These are phyloP conservation scores for Rhadina sibilatrix DNA, from an alignment of 2,113 vertebrate species.

Conservation along the genomic window DNA sequence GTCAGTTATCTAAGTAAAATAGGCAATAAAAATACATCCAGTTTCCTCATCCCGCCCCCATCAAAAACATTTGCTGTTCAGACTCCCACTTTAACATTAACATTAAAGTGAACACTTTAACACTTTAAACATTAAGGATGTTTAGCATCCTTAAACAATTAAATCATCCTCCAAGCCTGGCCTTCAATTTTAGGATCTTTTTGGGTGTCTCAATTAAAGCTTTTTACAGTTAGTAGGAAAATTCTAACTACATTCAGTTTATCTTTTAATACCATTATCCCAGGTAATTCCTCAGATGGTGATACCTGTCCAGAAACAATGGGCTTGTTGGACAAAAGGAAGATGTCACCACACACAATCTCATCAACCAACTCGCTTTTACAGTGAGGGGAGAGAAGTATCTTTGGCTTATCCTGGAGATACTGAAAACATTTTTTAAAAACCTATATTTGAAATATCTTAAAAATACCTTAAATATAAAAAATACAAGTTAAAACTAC, in stretches of 20 bases:
- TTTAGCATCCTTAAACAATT: not conserved
- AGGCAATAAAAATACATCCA: not conserved
- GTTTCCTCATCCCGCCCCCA: not conserved
- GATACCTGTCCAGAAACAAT: not conserved
- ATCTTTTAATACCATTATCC: not conserved
- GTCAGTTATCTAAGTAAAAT: not conserved
- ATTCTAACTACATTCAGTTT: not conserved
- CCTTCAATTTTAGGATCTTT: not conserved
- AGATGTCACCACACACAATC: not conserved
- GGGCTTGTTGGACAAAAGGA: not conserved
- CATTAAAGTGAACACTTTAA: too few species aligned
- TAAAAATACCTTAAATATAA: not conserved
- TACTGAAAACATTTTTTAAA: not conserved
- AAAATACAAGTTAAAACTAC: not conserved
- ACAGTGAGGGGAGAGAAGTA: not conserved
- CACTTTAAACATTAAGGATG: too few species aligned
- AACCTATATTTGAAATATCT: not conserved
- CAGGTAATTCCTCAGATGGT: not conserved
- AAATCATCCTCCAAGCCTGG: not conserved
- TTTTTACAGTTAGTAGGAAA: not conserved
- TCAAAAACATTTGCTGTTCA: not conserved
- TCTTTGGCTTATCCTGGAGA: not conserved
- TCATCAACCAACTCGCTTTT: not conserved
- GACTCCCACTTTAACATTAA: not conserved
- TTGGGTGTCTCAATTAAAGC: not conserved